Base-by-base conservation (phyloP, 2,113 vertebrate genomes). In the Todiramphus saurophagus region DNA sequence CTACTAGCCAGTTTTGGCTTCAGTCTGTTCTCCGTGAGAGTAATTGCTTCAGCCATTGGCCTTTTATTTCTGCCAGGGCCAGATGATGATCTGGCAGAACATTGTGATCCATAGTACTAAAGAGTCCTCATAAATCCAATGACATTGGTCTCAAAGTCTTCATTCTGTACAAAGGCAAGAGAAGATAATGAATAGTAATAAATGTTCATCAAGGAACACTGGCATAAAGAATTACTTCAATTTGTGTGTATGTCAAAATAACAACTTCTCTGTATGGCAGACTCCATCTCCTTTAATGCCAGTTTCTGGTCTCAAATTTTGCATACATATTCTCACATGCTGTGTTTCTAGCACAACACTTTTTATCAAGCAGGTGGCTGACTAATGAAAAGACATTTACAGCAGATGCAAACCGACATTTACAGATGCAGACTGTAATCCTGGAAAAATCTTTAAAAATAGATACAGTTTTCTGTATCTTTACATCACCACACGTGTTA, bases 381-480 rank as follows among this genome's bases (percentile, higher is more conserved):
- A 94, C 84, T 91, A 93, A 96, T 90, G 75, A 88, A 94, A 94
- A 95, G 63, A 86, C 85, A 88, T 91, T 93, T 88, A 55, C 72
- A 88, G 62, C 82, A 90, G 87, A 92, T 88, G 87, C 68, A 94
- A 66, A 83, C 7, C 0, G 0, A 13, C 78, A 86, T 77, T 91
- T 95, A 87, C 93, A 96, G 90, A 92, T 93, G 88, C 35, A 89
- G 56, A 55, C 27, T 64, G 20, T 44, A 90, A 77, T 92, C 43
- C 56, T 93, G 56, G 43, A 72, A 96, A 86, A 93, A 35, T n/a
- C 51, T 92, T 95, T 64, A 25, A 91, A 97, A 92, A 92, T 70
- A 80, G 50, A 88, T 90, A 88, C 2, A 2, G 20, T 18, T 50
- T 90, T 82, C 43, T 68, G 39, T n/a, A n/a, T n/a, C 79, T 90